phyloP scores from a whole-genome alignment of 2,888 invertebrate species.

The Acanthosepion pharaonis region DNA sequence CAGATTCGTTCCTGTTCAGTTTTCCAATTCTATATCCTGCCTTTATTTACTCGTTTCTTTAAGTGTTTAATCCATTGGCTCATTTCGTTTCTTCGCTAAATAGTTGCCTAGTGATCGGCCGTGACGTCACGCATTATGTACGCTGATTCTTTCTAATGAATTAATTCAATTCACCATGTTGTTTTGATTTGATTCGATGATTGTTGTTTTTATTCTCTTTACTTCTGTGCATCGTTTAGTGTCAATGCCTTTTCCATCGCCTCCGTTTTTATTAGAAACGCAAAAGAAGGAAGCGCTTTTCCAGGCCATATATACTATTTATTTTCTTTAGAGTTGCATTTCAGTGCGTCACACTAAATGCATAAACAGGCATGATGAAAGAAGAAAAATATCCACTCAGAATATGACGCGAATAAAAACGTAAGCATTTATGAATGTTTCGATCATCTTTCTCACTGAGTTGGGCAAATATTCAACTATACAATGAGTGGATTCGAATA shows the following conservation, averaged over 20 bases:
- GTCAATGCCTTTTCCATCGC: not conserved
- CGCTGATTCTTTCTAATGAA: not conserved
- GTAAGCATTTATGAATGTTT: not conserved
- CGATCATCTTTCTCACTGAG: not conserved
- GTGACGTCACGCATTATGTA: not conserved
- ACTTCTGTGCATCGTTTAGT: not conserved
- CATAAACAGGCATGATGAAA: not conserved
- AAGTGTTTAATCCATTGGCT: conserved; percentile 11
- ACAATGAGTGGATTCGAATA: no score
- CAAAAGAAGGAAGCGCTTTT: not conserved
- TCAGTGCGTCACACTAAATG: not conserved
- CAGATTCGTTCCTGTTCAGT: not conserved
- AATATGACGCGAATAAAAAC: not conserved
- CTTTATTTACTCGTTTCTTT: not conserved
- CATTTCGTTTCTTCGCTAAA: conserved; percentile 17
- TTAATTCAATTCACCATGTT: not conserved
- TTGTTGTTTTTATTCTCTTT: not conserved
- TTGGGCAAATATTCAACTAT: not conserved
- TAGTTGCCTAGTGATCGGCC: not conserved
- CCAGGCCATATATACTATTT: not conserved
- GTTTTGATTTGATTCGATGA: not conserved
- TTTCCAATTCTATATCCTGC: not conserved
- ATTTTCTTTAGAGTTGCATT: not conserved
- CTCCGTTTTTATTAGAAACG: not conserved
- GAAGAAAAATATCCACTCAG: not conserved